A percentile compares a stretch with the other conserved stretches of the same genome.
Conservation (phyloP, 2,888 invertebrate species). For the Drosophila ustulata region DNA sequence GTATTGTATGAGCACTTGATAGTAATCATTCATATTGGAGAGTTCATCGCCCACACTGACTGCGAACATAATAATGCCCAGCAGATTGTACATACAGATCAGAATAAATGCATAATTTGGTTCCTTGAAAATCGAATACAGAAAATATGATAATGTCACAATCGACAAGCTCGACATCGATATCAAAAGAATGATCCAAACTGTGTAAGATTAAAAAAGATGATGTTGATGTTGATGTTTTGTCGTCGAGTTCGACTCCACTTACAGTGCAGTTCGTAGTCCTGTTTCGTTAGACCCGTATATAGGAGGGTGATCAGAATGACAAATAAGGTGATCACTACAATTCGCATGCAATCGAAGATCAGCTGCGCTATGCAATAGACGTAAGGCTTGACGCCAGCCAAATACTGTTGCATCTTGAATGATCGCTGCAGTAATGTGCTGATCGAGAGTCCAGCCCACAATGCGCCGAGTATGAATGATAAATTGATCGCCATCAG, state of each 20-base stretch:
- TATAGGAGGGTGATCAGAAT: slow-evolving; percentile 27
- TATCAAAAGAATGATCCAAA: slow-evolving; percentile 23
- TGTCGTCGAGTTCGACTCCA: neutral
- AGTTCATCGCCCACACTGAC: neutral
- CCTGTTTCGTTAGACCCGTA: slow-evolving; percentile 38
- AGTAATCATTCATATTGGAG: neutral
- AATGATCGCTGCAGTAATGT: slow-evolving; percentile 40
- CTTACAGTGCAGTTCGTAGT: slow-evolving; percentile 34
- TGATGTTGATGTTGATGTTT: no score
- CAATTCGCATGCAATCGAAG: slow-evolving; percentile 33
- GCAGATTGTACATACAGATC: slow-evolving; percentile 13
- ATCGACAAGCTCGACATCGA: slow-evolving; percentile 31
- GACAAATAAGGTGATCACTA: slow-evolving; percentile 71
- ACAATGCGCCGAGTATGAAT: slow-evolving; percentile 47
- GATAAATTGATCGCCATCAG: slow-evolving; percentile 52
- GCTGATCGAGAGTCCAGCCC: slow-evolving; percentile 33
- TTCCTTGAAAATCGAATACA: slow-evolving; percentile 86
- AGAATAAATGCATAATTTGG: slow-evolving; percentile 83
- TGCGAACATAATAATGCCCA: slow-evolving; percentile 50
- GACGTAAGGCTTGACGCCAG: slow-evolving; percentile 43
- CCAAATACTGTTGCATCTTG: slow-evolving; percentile 58
- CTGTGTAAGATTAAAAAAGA: slow-evolving; percentile 12
- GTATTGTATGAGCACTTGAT: slow-evolving; percentile 39
- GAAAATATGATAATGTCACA: slow-evolving; percentile 38
- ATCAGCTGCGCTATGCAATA: slow-evolving; percentile 25